Conservation (phyloP, 1,140 invertebrate species). For the Phymorhynchus buccinoides region DNA sequence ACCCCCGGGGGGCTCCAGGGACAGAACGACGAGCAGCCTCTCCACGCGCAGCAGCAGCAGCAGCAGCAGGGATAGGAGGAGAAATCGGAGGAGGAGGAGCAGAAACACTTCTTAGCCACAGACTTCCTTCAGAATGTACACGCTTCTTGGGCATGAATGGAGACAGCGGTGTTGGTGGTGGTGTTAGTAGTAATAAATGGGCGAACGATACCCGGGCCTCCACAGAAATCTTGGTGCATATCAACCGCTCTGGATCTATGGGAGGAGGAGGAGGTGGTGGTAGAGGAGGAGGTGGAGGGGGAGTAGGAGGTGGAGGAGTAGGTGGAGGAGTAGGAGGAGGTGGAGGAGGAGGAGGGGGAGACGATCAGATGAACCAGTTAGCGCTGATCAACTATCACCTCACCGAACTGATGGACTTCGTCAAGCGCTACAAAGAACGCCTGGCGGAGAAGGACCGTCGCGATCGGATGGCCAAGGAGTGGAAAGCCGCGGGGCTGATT, state of each 20-base stretch:
- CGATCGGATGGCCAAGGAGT: slow-evolving; percentile 70
- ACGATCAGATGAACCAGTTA: slow-evolving; percentile 57
- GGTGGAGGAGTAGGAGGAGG: slow-evolving; percentile 33
- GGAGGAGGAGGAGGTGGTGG: slow-evolving; percentile 44
- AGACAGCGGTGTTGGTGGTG: slow-evolving; percentile 27
- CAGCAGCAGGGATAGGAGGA: slow-evolving; percentile 7
- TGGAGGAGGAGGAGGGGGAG: slow-evolving; percentile 36
- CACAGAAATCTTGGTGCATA: slow-evolving; percentile 52
- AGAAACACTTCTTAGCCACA: slow-evolving; percentile 27
- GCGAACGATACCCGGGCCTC: slow-evolving; percentile 58
- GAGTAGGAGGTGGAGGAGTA: slow-evolving; percentile 10
- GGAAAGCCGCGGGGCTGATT: slow-evolving; percentile 72
- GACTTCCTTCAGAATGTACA: not conserved
- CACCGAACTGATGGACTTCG: slow-evolving; percentile 67
- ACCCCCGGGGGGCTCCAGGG: slow-evolving; percentile 41
- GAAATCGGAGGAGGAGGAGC: slow-evolving; percentile 35
- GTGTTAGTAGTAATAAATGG: slow-evolving; percentile 47
- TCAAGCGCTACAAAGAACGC: slow-evolving; percentile 64
- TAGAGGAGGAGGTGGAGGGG: slow-evolving; percentile 26
- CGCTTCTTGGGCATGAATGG: slow-evolving; percentile 58
- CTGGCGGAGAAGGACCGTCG: slow-evolving; percentile 70
- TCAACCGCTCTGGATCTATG: not conserved
- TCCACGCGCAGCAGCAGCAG: not conserved
- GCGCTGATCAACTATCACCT: slow-evolving; percentile 68
- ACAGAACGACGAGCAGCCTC: not conserved